Base-by-base conservation (phyloP, 2,797 vertebrate genomes). In the Chaenodraco wilsoni region DNA sequence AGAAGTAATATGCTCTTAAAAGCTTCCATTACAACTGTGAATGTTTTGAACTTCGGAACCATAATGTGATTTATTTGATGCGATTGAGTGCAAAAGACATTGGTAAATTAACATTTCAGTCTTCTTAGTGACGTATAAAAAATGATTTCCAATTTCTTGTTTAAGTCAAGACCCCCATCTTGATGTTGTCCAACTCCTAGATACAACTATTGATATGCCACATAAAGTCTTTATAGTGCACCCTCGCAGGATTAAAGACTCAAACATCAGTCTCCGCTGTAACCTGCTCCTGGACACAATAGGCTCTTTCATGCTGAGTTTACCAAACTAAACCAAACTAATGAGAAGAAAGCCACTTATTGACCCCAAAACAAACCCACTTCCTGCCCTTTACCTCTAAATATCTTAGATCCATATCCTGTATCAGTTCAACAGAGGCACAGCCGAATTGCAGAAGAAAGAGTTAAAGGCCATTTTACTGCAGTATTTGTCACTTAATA, bases 271-370 rank as follows among this genome's bases (percentile, higher is more conserved):
- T 59, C 37, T 58, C 17, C 44, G 23, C 23, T 57, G 51, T 46
- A 63, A 55, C 43, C 7, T 13, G 58, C 2, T 5, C 0, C 14
- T 10, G 0, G 37, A 50, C 45, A 63, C 50, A 75, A 75, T 31
- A 40, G 19, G 11, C 59, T 63, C 63, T 67, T 65, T 80, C 57
- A 66, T 67, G 16, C 50, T 48, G 12, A 40, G 46, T 65, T 64
- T 31, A 60, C 31, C 21, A 21, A 21, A 21, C 21, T 21, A 21
- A 23, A 13, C 31, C 31, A 63, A 45, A 45, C n/a, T 1, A 33
- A 17, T 31, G 31, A 15, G 4, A 13, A 61, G 27, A 40, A 43
- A 58, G 21, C 2, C 3, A 19, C 11, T 49, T 49, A 49, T 19
- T 58, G 33, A 65, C 17, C 12, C 21, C 5, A 8, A 2, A n/a